Percentiles rank a stretch among this genome's conserved stretches.
These are phyloP conservation scores for Lanius ludovicianus DNA, from an alignment of 2,113 vertebrate genomes.

Conservation along the genomic window DNA sequence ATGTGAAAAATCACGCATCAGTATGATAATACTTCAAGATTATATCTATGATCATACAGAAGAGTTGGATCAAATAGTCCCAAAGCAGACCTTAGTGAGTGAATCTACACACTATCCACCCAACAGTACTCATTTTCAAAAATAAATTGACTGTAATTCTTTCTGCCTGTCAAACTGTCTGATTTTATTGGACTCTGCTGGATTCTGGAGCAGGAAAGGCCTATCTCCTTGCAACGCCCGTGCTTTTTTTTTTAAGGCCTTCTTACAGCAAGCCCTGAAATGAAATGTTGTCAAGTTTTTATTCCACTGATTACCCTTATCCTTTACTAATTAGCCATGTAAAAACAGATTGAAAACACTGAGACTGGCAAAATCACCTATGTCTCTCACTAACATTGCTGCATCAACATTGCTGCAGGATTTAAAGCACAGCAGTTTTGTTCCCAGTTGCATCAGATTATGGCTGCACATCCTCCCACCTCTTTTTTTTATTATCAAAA, in stretches of 20 bases:
- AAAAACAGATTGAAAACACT: not conserved
- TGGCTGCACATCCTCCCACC: not conserved
- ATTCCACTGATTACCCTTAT: not conserved
- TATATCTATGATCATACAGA: not conserved
- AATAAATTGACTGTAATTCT: not conserved
- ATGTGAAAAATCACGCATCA: not conserved
- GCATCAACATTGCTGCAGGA: not conserved
- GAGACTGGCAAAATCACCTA: not conserved
- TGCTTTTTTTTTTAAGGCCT: not conserved
- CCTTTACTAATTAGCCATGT: not conserved
- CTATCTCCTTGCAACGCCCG: not conserved
- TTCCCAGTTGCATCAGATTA: not conserved
- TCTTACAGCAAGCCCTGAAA: not conserved
- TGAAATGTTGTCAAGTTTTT: not conserved
- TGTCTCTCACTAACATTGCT: not conserved
- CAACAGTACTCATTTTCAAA: not conserved
- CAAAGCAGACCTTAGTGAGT: not conserved
- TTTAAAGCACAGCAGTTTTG: not conserved
- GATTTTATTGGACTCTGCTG: conserved; percentile 3
- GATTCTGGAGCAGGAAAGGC: not conserved
- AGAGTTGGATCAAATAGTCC: not conserved
- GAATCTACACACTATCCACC: not conserved
- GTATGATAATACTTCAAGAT: not conserved
- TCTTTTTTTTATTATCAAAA: not conserved
- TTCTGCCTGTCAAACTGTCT: not conserved